Evolutionary conservation across 2,888 invertebrate genomes (phyloP), one percentile per base, ranked within the genome.

Genomic region (Cryptocephalus primarius): DNA sequence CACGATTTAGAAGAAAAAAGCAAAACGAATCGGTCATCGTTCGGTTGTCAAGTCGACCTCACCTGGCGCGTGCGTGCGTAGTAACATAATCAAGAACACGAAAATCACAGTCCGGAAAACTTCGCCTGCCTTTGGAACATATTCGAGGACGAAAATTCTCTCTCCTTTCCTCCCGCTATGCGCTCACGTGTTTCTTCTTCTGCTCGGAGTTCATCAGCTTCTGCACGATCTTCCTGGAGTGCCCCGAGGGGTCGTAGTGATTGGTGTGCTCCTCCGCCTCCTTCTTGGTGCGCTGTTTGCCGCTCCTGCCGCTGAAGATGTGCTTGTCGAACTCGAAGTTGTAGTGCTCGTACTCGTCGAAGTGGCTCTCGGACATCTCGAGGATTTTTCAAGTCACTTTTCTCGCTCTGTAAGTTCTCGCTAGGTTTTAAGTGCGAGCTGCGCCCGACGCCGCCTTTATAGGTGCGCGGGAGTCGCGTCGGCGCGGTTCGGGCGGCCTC

Each of bases 321-420:
- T 88, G 84, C 72, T 93, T 93, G 70, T 91, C 93, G 75, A 88
- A 83, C 61, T 90, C 90, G 72, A 85, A 93, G 73, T 93, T 93
- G 78, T 89, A 94, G 67, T 91, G 88, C 67, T 94, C 94, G 79
- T 90, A 91, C 67, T 90, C 83, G 74, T 94, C 92, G 69, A 85
- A 84, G 12, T 36, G 36, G 6, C 6, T 36, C 12, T 36, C 36
- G 36, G 36, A 36, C 36, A 36, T 36, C 4, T n/a, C 6, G 36
- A 11, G 22, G 6, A 22, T 22, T 22, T 2, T 22, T 22, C 6
- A 22, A 4, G 2, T 6, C 6, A 22, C 22, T 22, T 22, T 22
- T 22, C 2, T 22, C 22, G 6, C 22, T 22, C 6, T 2, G 22
- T 6, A 4, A 22, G 22, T 4, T 22, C 22, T 4, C 22, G 6